A percentile compares a stretch with the other conserved stretches of the same genome.
Conservation (phyloP, 2,888 invertebrate genomes). For the Drosophila acutilabella region DNA sequence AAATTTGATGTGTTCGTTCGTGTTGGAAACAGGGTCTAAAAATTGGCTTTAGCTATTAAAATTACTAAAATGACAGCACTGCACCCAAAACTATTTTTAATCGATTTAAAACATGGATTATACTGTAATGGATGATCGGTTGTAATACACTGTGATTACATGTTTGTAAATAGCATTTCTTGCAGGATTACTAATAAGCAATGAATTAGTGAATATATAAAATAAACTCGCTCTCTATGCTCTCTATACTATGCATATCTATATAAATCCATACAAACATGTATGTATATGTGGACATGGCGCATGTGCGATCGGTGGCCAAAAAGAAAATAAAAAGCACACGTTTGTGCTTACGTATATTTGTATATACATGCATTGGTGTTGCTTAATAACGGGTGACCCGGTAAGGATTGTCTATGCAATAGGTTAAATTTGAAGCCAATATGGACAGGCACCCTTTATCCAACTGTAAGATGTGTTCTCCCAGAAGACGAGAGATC, state of each 20-base stretch:
- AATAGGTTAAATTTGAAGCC: neutral
- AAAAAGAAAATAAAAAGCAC: neutral
- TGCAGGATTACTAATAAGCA: too few species aligned
- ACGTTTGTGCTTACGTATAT: neutral
- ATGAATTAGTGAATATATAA: too few species aligned
- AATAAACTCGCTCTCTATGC: too few species aligned
- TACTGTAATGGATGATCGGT: too few species aligned
- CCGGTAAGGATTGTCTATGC: neutral
- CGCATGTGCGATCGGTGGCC: slow-evolving; percentile 20
- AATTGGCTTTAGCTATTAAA: too few species aligned
- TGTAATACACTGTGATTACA: too few species aligned
- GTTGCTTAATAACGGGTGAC: neutral
- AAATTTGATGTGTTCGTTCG: too few species aligned
- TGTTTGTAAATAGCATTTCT: too few species aligned
- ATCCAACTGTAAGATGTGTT: slow-evolving; percentile 5
- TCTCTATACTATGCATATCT: neutral
- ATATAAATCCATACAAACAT: neutral
- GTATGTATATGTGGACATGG: neutral
- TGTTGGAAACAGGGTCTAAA: too few species aligned
- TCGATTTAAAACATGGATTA: too few species aligned
- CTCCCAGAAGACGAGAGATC: slow-evolving; percentile 16
- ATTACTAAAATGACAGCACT: too few species aligned
- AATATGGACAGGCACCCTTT: slow-evolving; percentile 2
- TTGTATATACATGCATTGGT: neutral
- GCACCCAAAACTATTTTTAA: too few species aligned